phyloP scores from a whole-genome alignment of 2,113 vertebrate species.

The Leptobrachium leishanense region DNA sequence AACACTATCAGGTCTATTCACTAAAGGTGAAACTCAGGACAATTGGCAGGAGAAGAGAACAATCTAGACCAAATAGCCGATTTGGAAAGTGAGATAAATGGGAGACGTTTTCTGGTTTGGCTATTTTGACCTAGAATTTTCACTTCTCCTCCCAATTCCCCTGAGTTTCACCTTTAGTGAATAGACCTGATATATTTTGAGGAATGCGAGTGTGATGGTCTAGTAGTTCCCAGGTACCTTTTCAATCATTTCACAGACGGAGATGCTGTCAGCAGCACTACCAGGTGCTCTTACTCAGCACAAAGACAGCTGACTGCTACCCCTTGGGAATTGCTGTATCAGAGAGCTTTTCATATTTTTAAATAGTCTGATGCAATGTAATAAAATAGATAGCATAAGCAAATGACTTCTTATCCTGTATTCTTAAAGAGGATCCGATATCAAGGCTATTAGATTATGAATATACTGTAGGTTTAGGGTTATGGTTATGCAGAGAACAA shows the following conservation, averaged over 20 bases:
- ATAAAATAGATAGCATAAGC: background rate
- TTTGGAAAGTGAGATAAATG: too few relatives aligned
- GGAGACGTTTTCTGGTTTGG: too few relatives aligned
- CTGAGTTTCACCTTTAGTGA: too few relatives aligned
- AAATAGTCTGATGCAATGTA: background rate
- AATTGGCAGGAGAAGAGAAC: too few relatives aligned
- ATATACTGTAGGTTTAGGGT: too few relatives aligned
- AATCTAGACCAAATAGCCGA: too few relatives aligned
- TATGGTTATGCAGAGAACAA: too few relatives aligned
- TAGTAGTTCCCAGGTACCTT: background rate
- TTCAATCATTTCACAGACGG: slow-evolving; percentile 22
- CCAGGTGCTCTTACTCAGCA: slow-evolving; percentile 21
- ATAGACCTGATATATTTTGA: background rate
- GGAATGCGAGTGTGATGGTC: background rate
- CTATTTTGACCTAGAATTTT: too few relatives aligned
- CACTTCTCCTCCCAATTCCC: too few relatives aligned
- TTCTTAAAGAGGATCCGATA: background rate
- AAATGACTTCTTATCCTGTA: background rate
- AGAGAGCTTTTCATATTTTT: slow-evolving; percentile 5
- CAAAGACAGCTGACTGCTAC: slow-evolving; percentile 10
- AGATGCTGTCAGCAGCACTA: slow-evolving; percentile 10
- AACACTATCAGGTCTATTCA: too few relatives aligned
- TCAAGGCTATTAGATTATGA: too few relatives aligned
- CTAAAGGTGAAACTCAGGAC: too few relatives aligned
- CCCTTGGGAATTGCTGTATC: background rate